Base-by-base conservation (phyloP, 2,113 vertebrate species). In the Halcyon malimbica region DNA sequence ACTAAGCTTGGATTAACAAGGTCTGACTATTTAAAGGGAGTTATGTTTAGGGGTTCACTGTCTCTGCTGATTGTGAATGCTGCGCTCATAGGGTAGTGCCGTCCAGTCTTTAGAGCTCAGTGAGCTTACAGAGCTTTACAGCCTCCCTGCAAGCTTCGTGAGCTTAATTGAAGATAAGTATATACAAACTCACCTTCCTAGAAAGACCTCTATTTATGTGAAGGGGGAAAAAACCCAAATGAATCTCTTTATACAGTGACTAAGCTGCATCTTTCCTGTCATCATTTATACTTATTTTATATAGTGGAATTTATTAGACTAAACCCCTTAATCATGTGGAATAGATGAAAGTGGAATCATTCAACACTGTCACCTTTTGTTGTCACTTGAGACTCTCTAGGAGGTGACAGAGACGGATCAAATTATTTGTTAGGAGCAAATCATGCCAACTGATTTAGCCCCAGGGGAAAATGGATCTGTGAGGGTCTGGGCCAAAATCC, bases 1-100 rank as follows among this genome's bases (percentile, higher is more conserved):
- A 96, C 82, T 96, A 96, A 97, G 94, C 96, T 95, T 94, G 96
- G 97, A 97, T 97, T 97, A 97, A 96, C 94, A 97, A 95, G 96
- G 94, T 95, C 87, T 96, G 89, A 93, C 94, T 97, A 51, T 97
- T 97, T 95, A 96, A 92, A 91, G 62, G 62, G 94, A 96, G 94
- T 97, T 96, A 94, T 81, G 75, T 96, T 97, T 97, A 91, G 77
- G 79, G 50, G 63, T 93, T 96, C 94, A 95, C 94, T 95, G 94
- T 93, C 89, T 95, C 68, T 81, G 75, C 93, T 93, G 91, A 95
- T 97, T 97, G 96, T 76, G 82, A 97, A 96, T 79, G 78, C 94
- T 92, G 71, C 18, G 28, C 91, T 94, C 85, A 70, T 93, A 86
- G 76, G 87, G 87, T 91, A 97, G 95, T 79, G 50, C 48, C 8